Base-by-base conservation (phyloP, 1,140 invertebrate genomes). In the Lucilia cuprina region DNA sequence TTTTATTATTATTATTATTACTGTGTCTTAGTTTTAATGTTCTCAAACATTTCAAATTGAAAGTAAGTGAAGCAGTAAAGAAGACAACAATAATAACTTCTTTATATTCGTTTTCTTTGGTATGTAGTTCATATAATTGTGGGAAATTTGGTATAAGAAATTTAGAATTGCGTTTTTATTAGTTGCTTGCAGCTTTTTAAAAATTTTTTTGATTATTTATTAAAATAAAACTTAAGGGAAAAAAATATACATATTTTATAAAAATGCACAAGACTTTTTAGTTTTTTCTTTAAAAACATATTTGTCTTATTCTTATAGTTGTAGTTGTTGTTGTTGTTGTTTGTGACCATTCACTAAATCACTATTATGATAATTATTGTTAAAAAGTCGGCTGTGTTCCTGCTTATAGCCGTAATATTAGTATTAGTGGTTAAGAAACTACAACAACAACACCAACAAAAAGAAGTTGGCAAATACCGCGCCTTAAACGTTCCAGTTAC, bases 401-500 rank as follows among this genome's bases (percentile, higher is more conserved):
- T 55, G 50, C 13, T 55, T 55, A 55, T n/a, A 55, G 50, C 17
- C 12, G 50, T 55, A 55, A n/a, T 55, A 17, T 7, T 70, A 70
- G 65, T 70, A 60, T 60, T 17, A 17, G 55, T 60, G 55, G 55
- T 60, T 60, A 60, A 60, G 1, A 30, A 60, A n/a, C 14, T 60
- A 14, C 7, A n/a, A n/a, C n/a, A n/a, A n/a, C n/a, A n/a, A n/a
- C n/a, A n/a, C n/a, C n/a, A n/a, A n/a, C n/a, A n/a, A n/a, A n/a
- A n/a, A n/a, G n/a, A n/a, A n/a, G n/a, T n/a, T n/a, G n/a, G n/a
- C n/a, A 14, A 70, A 70, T 70, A 70, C 65, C 75, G 75, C 41
- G 41, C 85, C 83, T 84, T 85, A 84, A 85, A 87, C 88, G 88
- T 89, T 89, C 87, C 88, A 89, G 88, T 89, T 89, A 88, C 88